Conservation (phyloP, 1,140 invertebrate species). For the Zaprionus ghesquierei region DNA sequence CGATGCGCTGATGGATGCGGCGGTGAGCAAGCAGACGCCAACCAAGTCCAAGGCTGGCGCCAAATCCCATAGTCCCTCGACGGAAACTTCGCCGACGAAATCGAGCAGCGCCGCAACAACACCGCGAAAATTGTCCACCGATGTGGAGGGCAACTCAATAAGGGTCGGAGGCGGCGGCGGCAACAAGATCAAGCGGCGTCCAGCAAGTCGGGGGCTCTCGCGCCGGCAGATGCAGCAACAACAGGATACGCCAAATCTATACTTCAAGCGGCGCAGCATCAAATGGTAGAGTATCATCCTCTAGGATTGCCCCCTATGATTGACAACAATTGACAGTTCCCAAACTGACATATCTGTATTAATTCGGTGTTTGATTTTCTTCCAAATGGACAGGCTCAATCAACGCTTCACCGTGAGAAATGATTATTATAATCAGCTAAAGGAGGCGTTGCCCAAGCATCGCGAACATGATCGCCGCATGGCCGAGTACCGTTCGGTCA, state of each 20-base stretch:
- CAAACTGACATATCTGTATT: not conserved
- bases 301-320: not conserved
- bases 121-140: slow-evolving; percentile 19
- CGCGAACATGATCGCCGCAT: not conserved
- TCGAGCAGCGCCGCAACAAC: slow-evolving; percentile 11
- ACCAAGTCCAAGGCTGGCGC: not conserved
- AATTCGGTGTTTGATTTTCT: not conserved
- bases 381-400: slow-evolving; percentile 19
- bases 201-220: slow-evolving; percentile 16
- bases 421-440: not conserved
- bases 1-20: slow-evolving; percentile 62
- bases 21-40: slow-evolving; percentile 44
- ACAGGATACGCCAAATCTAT: slow-evolving; percentile 16
- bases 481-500: not conserved
- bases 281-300: slow-evolving; percentile 31
- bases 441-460: not conserved
- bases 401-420: not conserved
- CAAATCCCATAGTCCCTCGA: slow-evolving; percentile 8
- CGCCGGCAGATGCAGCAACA: slow-evolving; percentile 27
- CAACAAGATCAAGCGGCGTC: slow-evolving; percentile 7
- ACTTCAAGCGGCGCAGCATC: slow-evolving; percentile 56
- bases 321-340: not conserved
- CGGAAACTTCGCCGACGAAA: not conserved
- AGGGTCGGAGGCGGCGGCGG: too few relatives aligned
- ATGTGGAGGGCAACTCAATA: not conserved